These are phyloP conservation scores for Musca vetustissima DNA, from an alignment of 1,140 invertebrate species.

Conservation along the genomic window DNA sequence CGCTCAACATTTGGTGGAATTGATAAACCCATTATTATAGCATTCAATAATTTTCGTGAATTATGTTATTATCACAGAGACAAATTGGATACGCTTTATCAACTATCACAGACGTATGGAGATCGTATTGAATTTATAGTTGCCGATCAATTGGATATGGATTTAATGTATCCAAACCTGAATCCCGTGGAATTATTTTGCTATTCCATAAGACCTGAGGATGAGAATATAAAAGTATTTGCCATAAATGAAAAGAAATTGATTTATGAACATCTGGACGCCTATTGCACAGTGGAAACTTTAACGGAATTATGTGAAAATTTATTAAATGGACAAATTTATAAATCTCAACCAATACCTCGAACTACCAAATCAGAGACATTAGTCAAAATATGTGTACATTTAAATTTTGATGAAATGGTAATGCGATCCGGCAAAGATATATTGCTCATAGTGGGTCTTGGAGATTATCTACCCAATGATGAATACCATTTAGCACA, in stretches of 20 bases:
- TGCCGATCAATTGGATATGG: slow-evolving; percentile 5
- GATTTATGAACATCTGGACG: slow-evolving; percentile 31
- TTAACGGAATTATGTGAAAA: slow-evolving; percentile 31
- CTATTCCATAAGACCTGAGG: not conserved
- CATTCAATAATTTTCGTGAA: slow-evolving; percentile 13
- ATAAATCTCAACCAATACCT: slow-evolving; percentile 12
- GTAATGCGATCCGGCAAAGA: slow-evolving; percentile 10
- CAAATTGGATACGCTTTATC: not conserved
- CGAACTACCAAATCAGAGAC: not conserved
- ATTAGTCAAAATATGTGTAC: slow-evolving; percentile 20
- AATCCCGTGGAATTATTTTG: not conserved
- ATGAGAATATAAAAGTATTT: slow-evolving; percentile 23
- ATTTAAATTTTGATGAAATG: slow-evolving; percentile 13
- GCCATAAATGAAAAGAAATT: slow-evolving; percentile 29
- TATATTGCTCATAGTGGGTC: slow-evolving; percentile 16
- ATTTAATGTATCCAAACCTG: not conserved
- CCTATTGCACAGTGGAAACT: slow-evolving; percentile 3
- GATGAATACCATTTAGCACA: not conserved
- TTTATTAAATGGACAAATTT: slow-evolving; percentile 19
- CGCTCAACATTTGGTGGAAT: slow-evolving; percentile 2
- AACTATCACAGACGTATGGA: not conserved
- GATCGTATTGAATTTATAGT: slow-evolving; percentile 3
- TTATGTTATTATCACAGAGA: not conserved
- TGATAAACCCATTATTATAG: not conserved
- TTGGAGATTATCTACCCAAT: not conserved